Conservation (phyloP, 2,797 vertebrate genomes). For the Enteromius argenteus region DNA sequence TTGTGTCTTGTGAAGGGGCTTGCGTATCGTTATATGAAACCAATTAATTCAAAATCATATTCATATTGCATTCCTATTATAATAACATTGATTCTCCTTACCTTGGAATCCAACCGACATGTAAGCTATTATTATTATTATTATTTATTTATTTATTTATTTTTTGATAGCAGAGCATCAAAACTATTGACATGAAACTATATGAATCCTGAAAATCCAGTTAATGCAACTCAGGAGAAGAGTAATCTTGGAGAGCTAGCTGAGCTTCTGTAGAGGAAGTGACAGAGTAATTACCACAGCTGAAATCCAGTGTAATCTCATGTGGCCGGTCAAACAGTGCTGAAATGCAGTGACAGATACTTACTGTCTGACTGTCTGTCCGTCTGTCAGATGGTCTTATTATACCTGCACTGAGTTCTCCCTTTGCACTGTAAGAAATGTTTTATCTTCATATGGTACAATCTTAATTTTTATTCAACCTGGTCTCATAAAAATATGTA, state of each 20-base stretch:
- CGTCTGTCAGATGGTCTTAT: neutral
- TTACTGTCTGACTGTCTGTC: neutral
- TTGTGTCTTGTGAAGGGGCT: neutral
- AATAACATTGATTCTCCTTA: neutral
- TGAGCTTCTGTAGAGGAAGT: slow-evolving; percentile 40
- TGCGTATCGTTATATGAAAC: neutral
- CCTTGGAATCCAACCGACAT: neutral
- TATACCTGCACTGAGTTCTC: neutral
- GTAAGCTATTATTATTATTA: neutral
- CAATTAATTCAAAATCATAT: neutral
- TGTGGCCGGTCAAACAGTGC: neutral
- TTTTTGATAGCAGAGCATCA: slow-evolving; percentile 12
- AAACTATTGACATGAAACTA: slow-evolving; percentile 43
- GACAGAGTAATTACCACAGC: slow-evolving; percentile 46
- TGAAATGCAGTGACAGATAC: slow-evolving; percentile 17
- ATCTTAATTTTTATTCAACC: neutral
- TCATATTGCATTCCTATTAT: neutral
- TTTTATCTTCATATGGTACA: too few species aligned
- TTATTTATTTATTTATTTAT: neutral
- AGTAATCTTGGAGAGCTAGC: slow-evolving; percentile 46
- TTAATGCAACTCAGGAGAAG: slow-evolving; percentile 16
- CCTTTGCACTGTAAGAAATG: neutral
- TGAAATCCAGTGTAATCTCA: slow-evolving; percentile 64
- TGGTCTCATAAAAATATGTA: too few species aligned
- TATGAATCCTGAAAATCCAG: slow-evolving; percentile 39